A percentile compares a stretch with the other conserved stretches of the same genome.
Evolutionary conservation across 37 sponge, comb jelly and placozoan genomes (phyloP).

Genomic region (Ianthella basta): DNA sequence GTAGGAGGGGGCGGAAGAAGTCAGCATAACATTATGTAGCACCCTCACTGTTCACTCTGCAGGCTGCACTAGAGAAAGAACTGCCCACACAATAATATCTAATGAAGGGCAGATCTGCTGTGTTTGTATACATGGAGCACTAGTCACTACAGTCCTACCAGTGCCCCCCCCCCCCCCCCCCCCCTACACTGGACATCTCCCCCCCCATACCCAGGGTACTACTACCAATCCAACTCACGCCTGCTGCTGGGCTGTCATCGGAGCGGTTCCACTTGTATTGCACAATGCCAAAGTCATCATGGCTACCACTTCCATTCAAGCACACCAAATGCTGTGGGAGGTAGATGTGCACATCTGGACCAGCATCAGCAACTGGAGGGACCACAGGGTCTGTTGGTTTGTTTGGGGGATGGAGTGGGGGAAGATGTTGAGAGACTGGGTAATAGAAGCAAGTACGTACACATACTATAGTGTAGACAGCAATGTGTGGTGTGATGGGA

Average conservation of each 20-base stretch:
- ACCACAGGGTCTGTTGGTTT: constrained; percentile 10
- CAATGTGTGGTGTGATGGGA: too few relatives aligned
- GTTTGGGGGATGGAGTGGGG: too few relatives aligned
- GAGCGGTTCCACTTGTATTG: constrained; percentile 75
- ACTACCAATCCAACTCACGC: constrained; percentile 43
- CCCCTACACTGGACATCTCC: too few relatives aligned
- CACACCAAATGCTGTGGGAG: constrained; percentile 65
- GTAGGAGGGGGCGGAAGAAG: too few relatives aligned
- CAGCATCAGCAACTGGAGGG: constrained; percentile 45
- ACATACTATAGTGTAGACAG: neutral
- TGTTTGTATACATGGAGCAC: too few relatives aligned
- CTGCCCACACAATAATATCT: too few relatives aligned
- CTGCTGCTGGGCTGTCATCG: constrained; percentile 78
- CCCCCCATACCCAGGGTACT: neutral
- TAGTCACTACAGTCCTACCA: neutral
- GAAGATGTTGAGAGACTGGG: neutral
- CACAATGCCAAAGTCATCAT: constrained; percentile 80
- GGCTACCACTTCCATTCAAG: constrained; percentile 59
- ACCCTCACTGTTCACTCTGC: too few relatives aligned
- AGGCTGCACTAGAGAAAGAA: too few relatives aligned
- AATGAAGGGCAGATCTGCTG: too few relatives aligned
- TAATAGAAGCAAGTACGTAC: neutral
- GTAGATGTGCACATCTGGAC: constrained; percentile 56
- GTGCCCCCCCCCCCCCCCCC: constrained; percentile 1
- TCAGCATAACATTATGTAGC: too few relatives aligned